Base-by-base conservation (phyloP, 2,113 vertebrate genomes). In the Sakesphorus luctuosus region DNA sequence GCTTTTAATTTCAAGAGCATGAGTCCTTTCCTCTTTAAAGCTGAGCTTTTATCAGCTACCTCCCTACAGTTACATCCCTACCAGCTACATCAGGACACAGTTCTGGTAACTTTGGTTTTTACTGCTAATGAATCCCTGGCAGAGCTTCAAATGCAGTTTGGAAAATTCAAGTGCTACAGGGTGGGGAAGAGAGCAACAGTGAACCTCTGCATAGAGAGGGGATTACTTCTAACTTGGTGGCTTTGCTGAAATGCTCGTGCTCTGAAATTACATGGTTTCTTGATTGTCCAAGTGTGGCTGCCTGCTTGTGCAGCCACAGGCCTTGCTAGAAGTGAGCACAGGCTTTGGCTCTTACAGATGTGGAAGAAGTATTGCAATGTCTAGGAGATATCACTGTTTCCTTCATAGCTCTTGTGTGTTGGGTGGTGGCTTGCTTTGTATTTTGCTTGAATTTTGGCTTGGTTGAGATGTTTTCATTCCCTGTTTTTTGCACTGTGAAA, bases 371-470 rank as follows among this genome's bases (percentile, higher is more conserved):
- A 7, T n/a, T 1, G 1, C 46, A 17, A 1, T 23, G 21, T 47
- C 71, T 72, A 11, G 62, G 53, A 67, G 71, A 23, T 24, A 56
- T 76, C 58, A 17, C 47, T 44, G 8, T 36, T 85, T 79, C 26
- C 55, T 92, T 21, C 28, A 25, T n/a, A 52, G 33, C 56, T 89
- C 26, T 71, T 18, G 15, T 7, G 31, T 62, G 20, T 35, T 5
- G 0, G 8, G 6, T 43, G 35, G 23, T 0, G 0, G 10, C 50
- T 77, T 53, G 12, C 26, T 71, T 77, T 68, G 46, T 62, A 33
- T 76, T 84, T 53, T 59, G 5, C 35, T 83, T 23, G 20, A 46
- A 26, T 71, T 68, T 83, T 33, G 66, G 13, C 15, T 66, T 1
- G 3, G 8, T 35, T 71, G n/a, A 71, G 71, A 25, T 68, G 31